Evolutionary conservation across 2,888 invertebrate genomes (phyloP).

Genomic region (Gastracanthus pulcherrimus): DNA sequence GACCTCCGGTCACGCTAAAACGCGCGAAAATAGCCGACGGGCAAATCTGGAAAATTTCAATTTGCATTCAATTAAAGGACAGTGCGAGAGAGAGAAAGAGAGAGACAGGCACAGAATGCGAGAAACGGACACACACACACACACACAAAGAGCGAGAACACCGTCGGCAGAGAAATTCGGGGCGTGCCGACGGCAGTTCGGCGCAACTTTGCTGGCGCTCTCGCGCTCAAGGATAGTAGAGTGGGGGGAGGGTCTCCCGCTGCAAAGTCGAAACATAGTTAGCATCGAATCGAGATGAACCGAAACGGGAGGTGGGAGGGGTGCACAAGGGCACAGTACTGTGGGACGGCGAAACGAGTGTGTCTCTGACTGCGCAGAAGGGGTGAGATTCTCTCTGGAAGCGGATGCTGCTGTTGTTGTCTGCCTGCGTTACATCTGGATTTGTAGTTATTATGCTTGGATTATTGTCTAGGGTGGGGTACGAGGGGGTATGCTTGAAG

Average conservation of each 20-base stretch:
- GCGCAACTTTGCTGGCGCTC: slow-evolving; percentile 17
- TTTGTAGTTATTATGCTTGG: too few species aligned
- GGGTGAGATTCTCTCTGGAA: too few species aligned
- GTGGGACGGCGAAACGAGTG: neutral
- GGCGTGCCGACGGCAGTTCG: slow-evolving; percentile 59
- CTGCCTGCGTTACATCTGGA: too few species aligned
- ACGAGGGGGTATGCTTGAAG: too few species aligned
- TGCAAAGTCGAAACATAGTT: slow-evolving; percentile 62
- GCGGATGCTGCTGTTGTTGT: too few species aligned
- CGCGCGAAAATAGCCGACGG: slow-evolving; percentile 35
- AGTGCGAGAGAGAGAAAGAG: neutral
- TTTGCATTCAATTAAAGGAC: slow-evolving; percentile 52
- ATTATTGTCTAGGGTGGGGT: too few species aligned
- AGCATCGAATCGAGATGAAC: slow-evolving; percentile 61
- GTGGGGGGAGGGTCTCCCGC: too few species aligned
- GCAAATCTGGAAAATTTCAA: slow-evolving; percentile 51
- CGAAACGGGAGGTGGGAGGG: too few species aligned
- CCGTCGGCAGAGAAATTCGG: slow-evolving; percentile 44
- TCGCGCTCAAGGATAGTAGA: too few species aligned
- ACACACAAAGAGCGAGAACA: neutral
- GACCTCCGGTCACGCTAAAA: too few species aligned
- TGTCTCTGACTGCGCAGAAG: neutral
- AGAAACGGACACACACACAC: too few species aligned
- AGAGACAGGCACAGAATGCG: neutral
- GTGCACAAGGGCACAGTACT: too few species aligned